Percentiles rank a stretch among this genome's conserved stretches.
These are phyloP conservation scores for Aphidius ervi DNA, from an alignment of 1,140 invertebrate genomes.

Conservation along the genomic window DNA sequence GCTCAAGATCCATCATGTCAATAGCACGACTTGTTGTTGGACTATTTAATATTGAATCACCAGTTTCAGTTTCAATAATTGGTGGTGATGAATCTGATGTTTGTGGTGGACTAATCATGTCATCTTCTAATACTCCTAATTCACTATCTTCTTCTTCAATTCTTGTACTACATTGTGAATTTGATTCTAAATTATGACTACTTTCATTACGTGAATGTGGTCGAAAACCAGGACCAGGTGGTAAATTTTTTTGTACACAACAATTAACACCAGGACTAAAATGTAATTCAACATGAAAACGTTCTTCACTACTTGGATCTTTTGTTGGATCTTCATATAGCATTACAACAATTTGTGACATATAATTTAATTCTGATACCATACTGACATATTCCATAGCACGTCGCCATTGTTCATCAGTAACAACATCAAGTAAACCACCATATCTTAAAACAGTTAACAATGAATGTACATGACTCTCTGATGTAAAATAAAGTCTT, in stretches of 20 bases:
- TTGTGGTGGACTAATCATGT: conserved; percentile 28
- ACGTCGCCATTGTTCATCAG: conserved; percentile 95
- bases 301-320: conserved; percentile 81
- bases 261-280: conserved; percentile 97
- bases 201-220: conserved; percentile 83
- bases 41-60: conserved; percentile 43
- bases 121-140: conserved; percentile 41
- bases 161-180: conserved; percentile 54
- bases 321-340: conserved; percentile 98
- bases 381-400: conserved; percentile 98
- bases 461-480: conserved; percentile 98
- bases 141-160: conserved; percentile 62
- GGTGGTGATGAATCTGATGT: conserved; percentile 38
- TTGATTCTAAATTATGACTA: conserved; percentile 47
- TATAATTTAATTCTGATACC: conserved; percentile 97
- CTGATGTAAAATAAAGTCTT: conserved; percentile 97
- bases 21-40: conserved; percentile 47
- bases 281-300: conserved; percentile 95
- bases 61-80: conserved; percentile 37
- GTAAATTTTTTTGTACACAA: conserved; percentile 90
- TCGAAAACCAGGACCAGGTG: conserved; percentile 87
- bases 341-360: conserved; percentile 99
- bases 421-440: conserved; percentile 80
- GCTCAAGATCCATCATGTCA: conserved; percentile 51
- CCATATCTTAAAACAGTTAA: conserved; percentile 94